Conservation (phyloP, 2,888 invertebrate species). For the Julus scandinavius region DNA sequence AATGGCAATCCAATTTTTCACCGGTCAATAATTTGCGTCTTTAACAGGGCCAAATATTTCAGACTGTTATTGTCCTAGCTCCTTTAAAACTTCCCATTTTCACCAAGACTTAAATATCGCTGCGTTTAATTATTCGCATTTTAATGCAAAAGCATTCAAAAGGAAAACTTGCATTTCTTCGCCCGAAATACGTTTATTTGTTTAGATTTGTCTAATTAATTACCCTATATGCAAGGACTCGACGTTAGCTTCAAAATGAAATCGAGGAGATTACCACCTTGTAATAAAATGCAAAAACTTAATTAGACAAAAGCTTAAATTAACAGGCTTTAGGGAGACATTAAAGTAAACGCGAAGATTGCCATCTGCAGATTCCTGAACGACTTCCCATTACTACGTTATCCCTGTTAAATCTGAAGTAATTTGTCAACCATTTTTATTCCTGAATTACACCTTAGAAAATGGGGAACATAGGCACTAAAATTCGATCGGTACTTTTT, state of each 20-base stretch:
- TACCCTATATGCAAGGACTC: neutral
- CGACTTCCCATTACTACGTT: neutral
- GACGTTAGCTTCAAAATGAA: neutral
- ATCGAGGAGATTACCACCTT: neutral
- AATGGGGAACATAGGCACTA: neutral
- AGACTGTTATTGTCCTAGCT: neutral
- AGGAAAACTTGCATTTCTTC: neutral
- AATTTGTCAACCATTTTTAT: neutral
- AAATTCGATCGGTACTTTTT: neutral
- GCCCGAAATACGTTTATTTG: neutral
- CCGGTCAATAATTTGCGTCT: neutral
- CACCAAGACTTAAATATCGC: neutral
- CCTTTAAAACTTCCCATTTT: neutral
- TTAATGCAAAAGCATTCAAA: neutral
- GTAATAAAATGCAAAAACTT: slow-evolving; percentile 4
- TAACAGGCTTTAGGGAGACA: neutral
- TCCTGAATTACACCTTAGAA: neutral
- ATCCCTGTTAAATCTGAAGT: neutral
- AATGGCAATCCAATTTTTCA: neutral
- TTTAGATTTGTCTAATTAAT: slow-evolving; percentile 12
- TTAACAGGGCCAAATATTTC: neutral
- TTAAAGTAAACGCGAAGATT: neutral
- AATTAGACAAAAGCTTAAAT: neutral
- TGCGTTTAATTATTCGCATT: neutral
- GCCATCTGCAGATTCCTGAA: slow-evolving; percentile 1